phyloP scores from a whole-genome alignment of 2,797 vertebrate genomes.

The Erethizon dorsatum region DNA sequence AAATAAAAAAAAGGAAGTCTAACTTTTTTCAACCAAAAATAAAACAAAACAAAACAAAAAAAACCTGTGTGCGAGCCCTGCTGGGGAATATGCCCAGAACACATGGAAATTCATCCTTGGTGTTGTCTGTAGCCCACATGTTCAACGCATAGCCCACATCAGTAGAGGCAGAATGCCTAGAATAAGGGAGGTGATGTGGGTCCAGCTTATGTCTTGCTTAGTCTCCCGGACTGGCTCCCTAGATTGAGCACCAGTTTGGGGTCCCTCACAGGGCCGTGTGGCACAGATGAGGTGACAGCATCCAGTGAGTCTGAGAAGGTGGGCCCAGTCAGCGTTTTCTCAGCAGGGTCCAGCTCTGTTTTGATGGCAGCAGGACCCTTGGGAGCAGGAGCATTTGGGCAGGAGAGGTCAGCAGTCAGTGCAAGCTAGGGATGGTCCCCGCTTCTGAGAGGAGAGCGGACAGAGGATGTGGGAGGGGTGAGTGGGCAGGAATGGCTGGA shows the following conservation, averaged over 20 bases:
- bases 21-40: background rate
- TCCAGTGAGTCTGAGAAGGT: background rate
- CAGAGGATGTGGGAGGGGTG: fast-evolving
- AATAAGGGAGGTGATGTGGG: background rate
- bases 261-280: fast-evolving
- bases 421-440: fast-evolving
- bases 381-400: background rate
- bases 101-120: background rate
- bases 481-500: background rate
- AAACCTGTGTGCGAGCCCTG: fast-evolving
- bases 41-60: background rate
- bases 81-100: background rate
- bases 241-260: background rate
- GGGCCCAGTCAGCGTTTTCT: fast-evolving
- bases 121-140: background rate
- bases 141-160: background rate
- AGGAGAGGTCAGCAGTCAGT: too few relatives aligned
- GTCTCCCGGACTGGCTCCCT: background rate
- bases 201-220: background rate
- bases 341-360: background rate
- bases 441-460: background rate
- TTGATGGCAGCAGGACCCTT: background rate
- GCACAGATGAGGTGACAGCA: background rate
- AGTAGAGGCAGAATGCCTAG: background rate
- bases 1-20: background rate